These are phyloP conservation scores for Alentia gelatinosa DNA, from an alignment of 2,888 invertebrate species.

Conservation along the genomic window DNA sequence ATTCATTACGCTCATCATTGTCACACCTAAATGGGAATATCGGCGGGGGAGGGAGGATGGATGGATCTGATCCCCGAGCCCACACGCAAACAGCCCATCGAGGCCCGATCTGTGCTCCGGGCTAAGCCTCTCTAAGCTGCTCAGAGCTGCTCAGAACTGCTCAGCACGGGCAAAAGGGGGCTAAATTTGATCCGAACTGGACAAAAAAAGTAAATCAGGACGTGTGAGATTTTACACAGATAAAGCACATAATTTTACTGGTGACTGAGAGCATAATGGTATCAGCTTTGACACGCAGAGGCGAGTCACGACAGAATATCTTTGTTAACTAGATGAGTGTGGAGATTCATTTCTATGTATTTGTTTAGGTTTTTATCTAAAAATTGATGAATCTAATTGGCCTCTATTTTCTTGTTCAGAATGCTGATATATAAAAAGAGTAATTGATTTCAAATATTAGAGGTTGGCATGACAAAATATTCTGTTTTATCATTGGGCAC, in stretches of 20 bases:
- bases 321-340: not conserved
- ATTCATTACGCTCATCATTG: conserved; percentile 6
- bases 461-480: too few species aligned
- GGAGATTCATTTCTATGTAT: not conserved
- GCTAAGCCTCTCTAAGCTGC: not conserved
- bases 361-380: not conserved
- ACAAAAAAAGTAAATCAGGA: not conserved
- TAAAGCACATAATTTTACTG: not conserved
- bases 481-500: too few species aligned
- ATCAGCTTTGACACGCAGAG: not conserved
- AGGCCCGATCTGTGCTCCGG: too few species aligned
- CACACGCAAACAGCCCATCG: not conserved
- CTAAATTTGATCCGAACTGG: not conserved
- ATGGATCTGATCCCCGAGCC: not conserved
- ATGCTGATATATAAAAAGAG: too few species aligned
- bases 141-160: not conserved
- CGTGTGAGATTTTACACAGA: not conserved
- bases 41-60: not conserved
- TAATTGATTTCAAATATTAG: too few species aligned
- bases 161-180: too few species aligned
- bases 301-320: too few species aligned
- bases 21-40: conserved; percentile 18
- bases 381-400: too few species aligned
- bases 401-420: too few species aligned
- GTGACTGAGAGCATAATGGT: not conserved